A percentile compares a stretch with the other conserved stretches of the same genome.
Conservation (phyloP, 2,113 vertebrate genomes). For the Chascanopsetta lugubris region DNA sequence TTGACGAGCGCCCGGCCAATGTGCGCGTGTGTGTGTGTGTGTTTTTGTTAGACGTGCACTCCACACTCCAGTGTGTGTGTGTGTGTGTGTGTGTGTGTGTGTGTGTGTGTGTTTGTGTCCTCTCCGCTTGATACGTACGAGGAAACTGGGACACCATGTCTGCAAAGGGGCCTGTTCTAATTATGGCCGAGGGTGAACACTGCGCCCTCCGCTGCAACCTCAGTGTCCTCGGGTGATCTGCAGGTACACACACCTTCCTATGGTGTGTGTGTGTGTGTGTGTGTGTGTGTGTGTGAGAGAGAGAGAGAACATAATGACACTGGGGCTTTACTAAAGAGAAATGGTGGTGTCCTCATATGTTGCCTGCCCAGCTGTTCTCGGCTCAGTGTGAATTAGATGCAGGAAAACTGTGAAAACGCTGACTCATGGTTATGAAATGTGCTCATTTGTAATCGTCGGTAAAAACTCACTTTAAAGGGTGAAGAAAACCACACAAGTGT, state of each 20-base stretch:
- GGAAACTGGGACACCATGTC: slow-evolving; percentile 71
- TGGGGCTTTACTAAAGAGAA: not conserved
- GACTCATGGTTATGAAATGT: not conserved
- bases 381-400: not conserved
- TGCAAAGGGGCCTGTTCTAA: slow-evolving; percentile 70
- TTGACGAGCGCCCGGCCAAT: slow-evolving; percentile 21
- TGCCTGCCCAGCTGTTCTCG: not conserved
- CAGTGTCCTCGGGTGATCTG: slow-evolving; percentile 22
- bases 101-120: slow-evolving; percentile 41
- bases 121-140: slow-evolving; percentile 52
- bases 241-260: slow-evolving; percentile 11
- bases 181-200: slow-evolving; percentile 53
- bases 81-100: not conserved
- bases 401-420: not conserved
- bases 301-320: slow-evolving; percentile 18
- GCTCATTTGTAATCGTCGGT: too few species aligned
- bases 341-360: not conserved
- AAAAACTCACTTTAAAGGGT: too few species aligned
- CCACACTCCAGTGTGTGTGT: too few species aligned
- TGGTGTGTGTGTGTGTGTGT: not conserved
- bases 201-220: slow-evolving; percentile 57
- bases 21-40: not conserved
- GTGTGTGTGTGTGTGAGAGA: slow-evolving; percentile 7
- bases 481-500: too few species aligned
- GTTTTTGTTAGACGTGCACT: slow-evolving; percentile 48